Evolutionary conservation across 1,140 invertebrate genomes (phyloP), one percentile per base, ranked within the genome.

Genomic region (Melanaphis sacchari): DNA sequence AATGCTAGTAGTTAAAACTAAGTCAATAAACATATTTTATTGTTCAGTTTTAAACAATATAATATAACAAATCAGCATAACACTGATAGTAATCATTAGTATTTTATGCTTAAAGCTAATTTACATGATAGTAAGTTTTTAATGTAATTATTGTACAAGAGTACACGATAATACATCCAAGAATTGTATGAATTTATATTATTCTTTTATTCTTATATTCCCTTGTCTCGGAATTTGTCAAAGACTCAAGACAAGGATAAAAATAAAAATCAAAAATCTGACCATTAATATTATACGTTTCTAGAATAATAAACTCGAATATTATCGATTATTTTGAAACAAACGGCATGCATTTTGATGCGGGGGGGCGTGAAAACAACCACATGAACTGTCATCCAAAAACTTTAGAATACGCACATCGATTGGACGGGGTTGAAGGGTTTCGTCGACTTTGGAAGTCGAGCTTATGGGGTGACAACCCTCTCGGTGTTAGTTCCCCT

Each of bases 381-480:
- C 46, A 43, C 66, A 82, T 38, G 90, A 81, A 76, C 66, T 91
- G 66, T 81, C 90, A 91, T 76, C 66, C 90, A 43, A 82, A 91
- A 91, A 91, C 66, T 76, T 82, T 38, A 43, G n/a, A 82, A 91
- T 91, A 38, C 66, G 40, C 54, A 43, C 89, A 41, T 82, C 66
- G 66, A 81, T 91, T 43, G 54, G 66, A 82, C 59, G 90, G 31
- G 36, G 38, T n/a, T 82, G 90, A 81, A 82, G 90, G 41, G 89
- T 31, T 76, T 43, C 54, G 41, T 82, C 66, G 90, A 91, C 66
- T 91, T 91, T 82, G 66, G 90, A 91, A 82, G 66, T 46, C 41
- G 90, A 91, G 90, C 90, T 91, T 91, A 81, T 91, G 66, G 90
- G 90, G 66, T 91, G 90, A 81, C 59, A 91, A 91, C 90, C 90